phyloP scores from a whole-genome alignment of 2,797 vertebrate genomes.

The Lepus oiostolus region DNA sequence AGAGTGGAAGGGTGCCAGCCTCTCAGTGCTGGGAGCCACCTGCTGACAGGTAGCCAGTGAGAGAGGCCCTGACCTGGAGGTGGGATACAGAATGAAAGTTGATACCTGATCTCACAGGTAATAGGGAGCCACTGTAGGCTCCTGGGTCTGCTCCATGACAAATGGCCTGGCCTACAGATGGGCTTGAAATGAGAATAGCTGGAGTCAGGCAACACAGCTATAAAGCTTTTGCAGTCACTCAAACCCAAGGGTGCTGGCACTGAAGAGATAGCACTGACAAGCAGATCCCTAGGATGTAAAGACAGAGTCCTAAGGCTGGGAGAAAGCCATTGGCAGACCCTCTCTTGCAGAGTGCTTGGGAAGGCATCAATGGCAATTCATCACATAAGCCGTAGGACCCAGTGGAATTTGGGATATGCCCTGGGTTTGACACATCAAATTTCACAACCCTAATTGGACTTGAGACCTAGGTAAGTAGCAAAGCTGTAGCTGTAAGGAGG shows the following conservation, averaged over 20 bases:
- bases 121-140: not conserved
- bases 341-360: not conserved
- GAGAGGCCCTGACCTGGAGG: not conserved
- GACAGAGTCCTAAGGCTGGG: too few species aligned
- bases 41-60: not conserved
- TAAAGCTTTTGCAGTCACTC: not conserved
- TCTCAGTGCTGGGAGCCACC: not conserved
- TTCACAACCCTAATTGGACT: rapidly evolving
- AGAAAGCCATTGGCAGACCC: not conserved
- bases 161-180: too few species aligned
- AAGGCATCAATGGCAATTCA: not conserved
- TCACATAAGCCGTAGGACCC: not conserved
- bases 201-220: not conserved
- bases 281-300: not conserved
- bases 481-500: not conserved
- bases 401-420: not conserved
- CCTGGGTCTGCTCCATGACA: rapidly evolving
- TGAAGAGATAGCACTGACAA: not conserved
- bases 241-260: not conserved
- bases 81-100: not conserved
- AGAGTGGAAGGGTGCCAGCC: not conserved
- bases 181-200: not conserved
- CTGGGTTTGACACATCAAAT: rapidly evolving
- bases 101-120: rapidly evolving
- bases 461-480: not conserved